These are phyloP conservation scores for Bujurquina vittata DNA, from an alignment of 2,113 vertebrate species.

Conservation along the genomic window DNA sequence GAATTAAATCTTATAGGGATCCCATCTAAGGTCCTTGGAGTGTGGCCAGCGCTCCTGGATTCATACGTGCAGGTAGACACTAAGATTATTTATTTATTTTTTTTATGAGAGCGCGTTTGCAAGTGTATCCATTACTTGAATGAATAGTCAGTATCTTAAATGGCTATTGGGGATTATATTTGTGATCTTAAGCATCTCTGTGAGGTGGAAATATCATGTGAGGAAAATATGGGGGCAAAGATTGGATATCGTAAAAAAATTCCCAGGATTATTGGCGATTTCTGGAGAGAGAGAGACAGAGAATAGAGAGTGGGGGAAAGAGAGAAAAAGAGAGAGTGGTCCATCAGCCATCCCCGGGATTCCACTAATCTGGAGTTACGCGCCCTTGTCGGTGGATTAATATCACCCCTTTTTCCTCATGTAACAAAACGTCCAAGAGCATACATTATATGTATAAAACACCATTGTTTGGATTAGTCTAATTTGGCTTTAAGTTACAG, in stretches of 20 bases:
- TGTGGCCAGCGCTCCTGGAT: slow-evolving; percentile 51
- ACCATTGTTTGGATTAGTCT: slow-evolving; percentile 78
- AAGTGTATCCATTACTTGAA: slow-evolving; percentile 22
- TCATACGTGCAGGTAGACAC: slow-evolving; percentile 41
- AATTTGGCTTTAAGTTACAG: slow-evolving; percentile 66
- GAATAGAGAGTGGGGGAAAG: slow-evolving; percentile 28
- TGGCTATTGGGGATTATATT: slow-evolving; percentile 60
- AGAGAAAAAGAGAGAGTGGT: slow-evolving; percentile 72
- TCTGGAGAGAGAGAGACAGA: slow-evolving; percentile 57
- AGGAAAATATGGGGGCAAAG: slow-evolving; percentile 77
- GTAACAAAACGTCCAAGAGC: slow-evolving; percentile 67
- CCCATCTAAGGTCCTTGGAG: slow-evolving; percentile 46
- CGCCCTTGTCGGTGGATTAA: slow-evolving; percentile 80
- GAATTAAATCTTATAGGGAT: slow-evolving; percentile 53
- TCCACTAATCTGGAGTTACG: slow-evolving; percentile 81
- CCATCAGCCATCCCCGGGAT: slow-evolving; percentile 76
- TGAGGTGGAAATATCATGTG: slow-evolving; percentile 78
- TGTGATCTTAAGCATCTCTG: slow-evolving; percentile 63
- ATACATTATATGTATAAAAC: slow-evolving; percentile 67
- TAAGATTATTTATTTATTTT: slow-evolving; percentile 11
- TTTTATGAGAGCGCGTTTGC: slow-evolving; percentile 41
- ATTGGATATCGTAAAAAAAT: slow-evolving; percentile 78
- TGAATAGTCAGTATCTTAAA: slow-evolving; percentile 49
- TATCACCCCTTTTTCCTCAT: slow-evolving; percentile 65
- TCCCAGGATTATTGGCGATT: slow-evolving; percentile 79